Percentiles rank a stretch among this genome's conserved stretches.
Conservation (phyloP, 2,113 vertebrate genomes). For the Craseonycteris thonglongyai region DNA sequence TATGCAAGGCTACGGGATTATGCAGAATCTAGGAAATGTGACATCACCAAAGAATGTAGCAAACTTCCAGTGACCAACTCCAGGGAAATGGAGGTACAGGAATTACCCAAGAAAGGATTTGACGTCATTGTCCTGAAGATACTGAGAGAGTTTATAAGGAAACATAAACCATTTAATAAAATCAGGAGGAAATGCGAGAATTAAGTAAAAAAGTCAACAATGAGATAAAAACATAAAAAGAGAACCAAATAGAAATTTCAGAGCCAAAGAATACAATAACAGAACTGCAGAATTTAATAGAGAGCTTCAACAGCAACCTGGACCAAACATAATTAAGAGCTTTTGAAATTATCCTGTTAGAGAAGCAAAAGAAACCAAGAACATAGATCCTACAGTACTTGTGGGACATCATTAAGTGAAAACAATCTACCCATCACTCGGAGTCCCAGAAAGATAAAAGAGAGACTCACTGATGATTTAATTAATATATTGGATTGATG, state of each 20-base stretch:
- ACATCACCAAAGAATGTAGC: neutral
- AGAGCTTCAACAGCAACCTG: neutral
- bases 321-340: neutral
- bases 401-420: neutral
- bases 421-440: neutral
- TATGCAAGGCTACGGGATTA: neutral
- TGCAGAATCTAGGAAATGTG: neutral
- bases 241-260: neutral
- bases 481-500: slow-evolving; percentile 1
- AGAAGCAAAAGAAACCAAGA: neutral
- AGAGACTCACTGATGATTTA: neutral
- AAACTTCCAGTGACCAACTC: neutral
- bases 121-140: neutral
- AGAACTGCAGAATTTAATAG: neutral
- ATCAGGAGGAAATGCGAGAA: neutral
- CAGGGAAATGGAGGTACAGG: neutral
- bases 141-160: neutral
- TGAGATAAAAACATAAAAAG: neutral
- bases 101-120: neutral
- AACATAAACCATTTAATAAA: neutral
- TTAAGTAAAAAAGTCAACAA: neutral
- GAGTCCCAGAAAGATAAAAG: neutral
- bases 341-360: neutral
- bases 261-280: too few relatives aligned
- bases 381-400: neutral